These are phyloP conservation scores for Trialeurodes vaporariorum DNA, from an alignment of 1,140 invertebrate genomes.

Conservation along the genomic window DNA sequence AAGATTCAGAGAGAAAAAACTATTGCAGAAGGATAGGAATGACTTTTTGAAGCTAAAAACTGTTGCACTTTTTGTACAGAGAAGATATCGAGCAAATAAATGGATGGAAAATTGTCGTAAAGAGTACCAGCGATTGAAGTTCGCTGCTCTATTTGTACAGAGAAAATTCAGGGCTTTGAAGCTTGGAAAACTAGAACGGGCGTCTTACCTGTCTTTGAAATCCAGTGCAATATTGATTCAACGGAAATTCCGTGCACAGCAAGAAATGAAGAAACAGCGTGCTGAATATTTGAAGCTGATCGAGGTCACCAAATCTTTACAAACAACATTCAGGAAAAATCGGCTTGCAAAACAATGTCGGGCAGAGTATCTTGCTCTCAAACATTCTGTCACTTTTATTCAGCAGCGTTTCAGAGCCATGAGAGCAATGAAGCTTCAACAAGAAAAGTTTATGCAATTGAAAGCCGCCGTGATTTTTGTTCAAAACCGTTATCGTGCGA, in stretches of 20 bases:
- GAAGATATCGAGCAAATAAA: slow-evolving; percentile 7
- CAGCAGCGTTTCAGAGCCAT: slow-evolving; percentile 39
- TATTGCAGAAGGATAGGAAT: slow-evolving; percentile 16
- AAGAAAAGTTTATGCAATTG: slow-evolving; percentile 22
- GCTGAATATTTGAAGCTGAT: neutral
- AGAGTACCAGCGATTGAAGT: slow-evolving; percentile 8
- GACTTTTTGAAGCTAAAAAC: slow-evolving; percentile 29
- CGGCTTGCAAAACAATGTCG: slow-evolving; percentile 12
- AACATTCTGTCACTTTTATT: slow-evolving; percentile 40
- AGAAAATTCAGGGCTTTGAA: slow-evolving; percentile 40
- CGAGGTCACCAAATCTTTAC: too few relatives aligned
- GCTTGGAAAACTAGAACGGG: slow-evolving; percentile 30
- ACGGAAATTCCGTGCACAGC: slow-evolving; percentile 14
- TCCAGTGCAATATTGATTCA: slow-evolving; percentile 27
- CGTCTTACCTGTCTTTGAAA: slow-evolving; percentile 27
- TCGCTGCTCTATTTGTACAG: slow-evolving; percentile 35
- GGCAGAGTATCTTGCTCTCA: slow-evolving; percentile 20
- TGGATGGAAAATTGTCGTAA: slow-evolving; percentile 10
- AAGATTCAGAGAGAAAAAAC: slow-evolving; percentile 10
- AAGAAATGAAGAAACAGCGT: slow-evolving; percentile 18
- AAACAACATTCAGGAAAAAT: slow-evolving; percentile 15
- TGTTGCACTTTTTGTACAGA: slow-evolving; percentile 33
- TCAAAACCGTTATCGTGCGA: slow-evolving; percentile 12
- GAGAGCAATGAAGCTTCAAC: slow-evolving; percentile 18
- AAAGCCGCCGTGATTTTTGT: slow-evolving; percentile 16